A percentile compares a stretch with the other conserved stretches of the same genome.
Evolutionary conservation across 2,113 vertebrate species (phyloP).

Genomic region (Pterophyllum scalare): DNA sequence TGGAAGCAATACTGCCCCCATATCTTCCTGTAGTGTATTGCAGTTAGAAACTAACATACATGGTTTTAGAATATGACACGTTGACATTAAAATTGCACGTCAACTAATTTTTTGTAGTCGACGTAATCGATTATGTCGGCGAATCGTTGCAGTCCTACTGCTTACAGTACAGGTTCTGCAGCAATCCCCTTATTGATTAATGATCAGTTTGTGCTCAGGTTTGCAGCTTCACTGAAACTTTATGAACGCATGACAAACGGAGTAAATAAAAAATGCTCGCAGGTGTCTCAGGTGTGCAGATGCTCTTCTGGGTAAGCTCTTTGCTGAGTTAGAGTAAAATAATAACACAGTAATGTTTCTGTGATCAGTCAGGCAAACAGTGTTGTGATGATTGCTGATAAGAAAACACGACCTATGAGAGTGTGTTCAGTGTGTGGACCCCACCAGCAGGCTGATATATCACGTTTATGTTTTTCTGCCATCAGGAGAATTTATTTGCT

Average conservation of each 20-base stretch:
- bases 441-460: not conserved
- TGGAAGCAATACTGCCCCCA: too few relatives aligned
- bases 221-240: not conserved
- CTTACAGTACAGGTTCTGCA: not conserved
- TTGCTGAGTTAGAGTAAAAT: too few relatives aligned
- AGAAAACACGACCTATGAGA: not conserved
- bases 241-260: not conserved
- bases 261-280: not conserved
- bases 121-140: too few relatives aligned
- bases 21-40: too few relatives aligned
- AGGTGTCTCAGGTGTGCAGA: not conserved
- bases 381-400: too few relatives aligned
- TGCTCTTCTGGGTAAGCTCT: not conserved
- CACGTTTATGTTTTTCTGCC: not conserved
- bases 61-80: too few relatives aligned
- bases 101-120: too few relatives aligned
- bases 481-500: not conserved
- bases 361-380: not conserved
- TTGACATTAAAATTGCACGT: too few relatives aligned
- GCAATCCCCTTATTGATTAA: not conserved
- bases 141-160: not conserved
- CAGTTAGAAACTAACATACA: too few relatives aligned
- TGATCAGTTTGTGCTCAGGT: not conserved
- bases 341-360: too few relatives aligned
- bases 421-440: not conserved